Evolutionary conservation across 1,140 invertebrate genomes (phyloP), one percentile per base, ranked within the genome.

Genomic region (Aphelenchoides avenae): DNA sequence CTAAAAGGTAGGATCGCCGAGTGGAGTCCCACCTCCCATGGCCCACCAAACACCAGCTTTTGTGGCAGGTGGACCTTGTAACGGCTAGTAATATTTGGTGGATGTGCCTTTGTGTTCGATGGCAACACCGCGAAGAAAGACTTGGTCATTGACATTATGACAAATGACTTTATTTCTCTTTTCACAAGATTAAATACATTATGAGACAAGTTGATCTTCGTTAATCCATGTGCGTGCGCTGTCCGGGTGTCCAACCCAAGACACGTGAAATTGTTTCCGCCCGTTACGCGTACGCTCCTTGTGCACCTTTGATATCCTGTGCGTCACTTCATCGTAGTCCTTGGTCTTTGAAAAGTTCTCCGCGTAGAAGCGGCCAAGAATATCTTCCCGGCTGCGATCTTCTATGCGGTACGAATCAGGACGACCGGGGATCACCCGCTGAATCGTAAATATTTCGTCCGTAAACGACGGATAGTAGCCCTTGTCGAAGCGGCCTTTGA

Each of bases 361-460:
- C 4, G 22, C 46, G 18, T 48, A 48, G 18, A 48, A 48, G 13
- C 20, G 42, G 29, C 46, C 46, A 5, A 33, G 22, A 1, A 48
- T 33, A 22, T 31, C 42, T 39, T 49, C 47, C 3, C 39, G 29
- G 11, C 13, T 15, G 30, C 47, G 18, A 33, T 57, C 7, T 41
- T 7, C 13, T 56, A 56, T n/a, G 53, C 31, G 11, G 49, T 27
- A 5, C 34, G 15, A 9, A 53, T 33, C 4, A 27, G 36, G 1
- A 30, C 11, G 1, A 27, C 11, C 9, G 15, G 2, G 50, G n/a
- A 30, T 7, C 5, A 6, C 13, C 44, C 7, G 44, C 39, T 3
- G 6, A 13, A 63, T 44, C n/a, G 22, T 18, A 6, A 22, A 37
- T 5, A 65, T 50, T 60, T 44, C 39, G 26, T 62, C 68, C 5